Evolutionary conservation across 2,888 invertebrate genomes (phyloP), one percentile per base, ranked within the genome.

Genomic region (Rambutsinella grinnellia): DNA sequence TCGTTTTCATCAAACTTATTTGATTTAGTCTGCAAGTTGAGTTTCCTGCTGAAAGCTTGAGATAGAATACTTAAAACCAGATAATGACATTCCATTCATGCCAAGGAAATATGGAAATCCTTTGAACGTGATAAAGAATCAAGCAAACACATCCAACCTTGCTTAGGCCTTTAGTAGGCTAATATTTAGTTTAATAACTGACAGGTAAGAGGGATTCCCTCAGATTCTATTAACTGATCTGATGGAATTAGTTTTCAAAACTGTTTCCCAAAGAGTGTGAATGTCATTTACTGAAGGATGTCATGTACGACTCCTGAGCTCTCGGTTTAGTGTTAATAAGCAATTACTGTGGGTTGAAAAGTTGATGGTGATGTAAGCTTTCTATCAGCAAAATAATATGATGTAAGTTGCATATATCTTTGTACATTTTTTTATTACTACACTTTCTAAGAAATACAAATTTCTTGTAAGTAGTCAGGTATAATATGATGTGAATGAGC

Each of bases 1-100:
- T n/a, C n/a, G 5, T 36, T 36, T 36, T 36, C 36, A 5, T 36
- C 6, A 5, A 8, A 8, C 36, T 13, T 13, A 36, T n/a, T 36
- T 36, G 56, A 23, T 21, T 56, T 26, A 56, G 15, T 26, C 10
- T 58, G 44, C 36, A 28, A 61, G 47, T 6, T 60, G 3, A 46
- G 61, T 61, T 46, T 10, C 61, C 61, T 24, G 26, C 61, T 47
- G 61, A 61, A 61, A 61, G 24, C 24, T 24, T 46, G 61, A 47
- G 44, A 47, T 10, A 26, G 47, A 46, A 24, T 15, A 26, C 26
- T 61, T 61, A 24, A 21, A 26, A 61, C 47, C 46, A 61, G 23
- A 61, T 24, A 47, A 5, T 61, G 47, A 21, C n/a, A 24, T 17
- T 24, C 24, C 15, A 3, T 44, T 44, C 58, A 17, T 36, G 2